A percentile compares a stretch with the other conserved stretches of the same genome.
Conservation (phyloP, 2,113 vertebrate genomes). For the Oncorhynchus masou region DNA sequence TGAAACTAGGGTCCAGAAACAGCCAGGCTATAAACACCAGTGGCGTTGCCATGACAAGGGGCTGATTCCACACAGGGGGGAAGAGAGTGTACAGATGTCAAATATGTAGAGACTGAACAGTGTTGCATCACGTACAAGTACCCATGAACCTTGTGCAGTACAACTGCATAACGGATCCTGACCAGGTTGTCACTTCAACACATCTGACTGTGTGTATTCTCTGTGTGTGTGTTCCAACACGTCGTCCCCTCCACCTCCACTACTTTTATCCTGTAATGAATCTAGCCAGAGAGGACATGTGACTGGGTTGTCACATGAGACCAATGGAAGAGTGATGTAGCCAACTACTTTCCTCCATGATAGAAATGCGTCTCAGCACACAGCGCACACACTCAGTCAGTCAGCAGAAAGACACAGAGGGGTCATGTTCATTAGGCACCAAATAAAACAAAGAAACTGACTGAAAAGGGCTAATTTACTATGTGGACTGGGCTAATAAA, state of each 20-base stretch:
- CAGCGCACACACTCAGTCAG: conserved; percentile 3
- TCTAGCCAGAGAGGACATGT: conserved; percentile 22
- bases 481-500: no score
- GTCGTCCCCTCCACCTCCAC: conserved; percentile 7
- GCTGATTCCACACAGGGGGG: no score
- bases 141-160: no score
- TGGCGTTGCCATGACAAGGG: no score
- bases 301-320: conserved; percentile 26
- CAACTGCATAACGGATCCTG: no score
- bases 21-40: no score
- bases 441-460: not conserved
- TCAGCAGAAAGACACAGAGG: conserved; percentile 7
- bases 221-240: not conserved
- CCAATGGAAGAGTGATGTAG: conserved; percentile 23
- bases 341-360: conserved; percentile 24
- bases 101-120: no score
- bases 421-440: not conserved
- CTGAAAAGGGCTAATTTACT: no score
- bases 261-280: conserved; percentile 49
- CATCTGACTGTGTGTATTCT: conserved; percentile 11
- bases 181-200: no score
- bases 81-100: no score
- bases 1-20: no score
- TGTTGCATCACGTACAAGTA: no score
- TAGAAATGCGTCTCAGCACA: conserved; percentile 20